Percentiles rank a stretch among this genome's conserved stretches.
phyloP scores from a whole-genome alignment of 2,113 vertebrate genomes.

The Rhinolophus sinicus region DNA sequence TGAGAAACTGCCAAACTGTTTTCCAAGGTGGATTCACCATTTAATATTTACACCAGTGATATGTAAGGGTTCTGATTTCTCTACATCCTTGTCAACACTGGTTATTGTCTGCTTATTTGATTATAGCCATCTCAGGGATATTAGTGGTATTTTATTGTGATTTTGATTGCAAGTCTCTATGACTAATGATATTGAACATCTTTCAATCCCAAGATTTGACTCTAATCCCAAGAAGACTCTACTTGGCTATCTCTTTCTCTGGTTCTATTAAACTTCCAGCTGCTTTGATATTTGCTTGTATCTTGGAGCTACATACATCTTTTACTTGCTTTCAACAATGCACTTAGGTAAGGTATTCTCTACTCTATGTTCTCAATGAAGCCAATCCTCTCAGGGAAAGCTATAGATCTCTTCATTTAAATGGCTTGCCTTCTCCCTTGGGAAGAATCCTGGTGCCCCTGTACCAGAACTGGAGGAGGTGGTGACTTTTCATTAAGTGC shows the following conservation, averaged over 20 bases:
- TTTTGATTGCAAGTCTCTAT: not conserved
- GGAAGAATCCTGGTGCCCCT: not conserved
- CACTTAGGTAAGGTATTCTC: not conserved
- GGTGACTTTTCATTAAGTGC: not conserved
- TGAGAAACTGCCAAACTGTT: not conserved
- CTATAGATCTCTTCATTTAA: not conserved
- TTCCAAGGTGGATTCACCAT: not conserved
- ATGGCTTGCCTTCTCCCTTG: not conserved
- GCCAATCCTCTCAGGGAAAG: not conserved
- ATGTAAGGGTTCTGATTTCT: not conserved
- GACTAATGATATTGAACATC: not conserved
- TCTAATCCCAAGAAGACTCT: not conserved
- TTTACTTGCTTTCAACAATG: not conserved
- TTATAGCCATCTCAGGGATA: not conserved
- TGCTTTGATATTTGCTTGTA: not conserved
- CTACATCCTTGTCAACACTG: not conserved
- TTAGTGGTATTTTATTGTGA: not conserved
- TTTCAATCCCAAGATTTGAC: not conserved
- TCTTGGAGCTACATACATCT: not conserved
- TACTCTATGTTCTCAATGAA: not conserved
- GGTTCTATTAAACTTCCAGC: not conserved
- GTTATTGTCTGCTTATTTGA: not conserved
- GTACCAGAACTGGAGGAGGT: not conserved
- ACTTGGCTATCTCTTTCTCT: not conserved
- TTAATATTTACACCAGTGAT: not conserved